phyloP scores from a whole-genome alignment of 2,797 vertebrate genomes.

The Enteromius fasciolatus region DNA sequence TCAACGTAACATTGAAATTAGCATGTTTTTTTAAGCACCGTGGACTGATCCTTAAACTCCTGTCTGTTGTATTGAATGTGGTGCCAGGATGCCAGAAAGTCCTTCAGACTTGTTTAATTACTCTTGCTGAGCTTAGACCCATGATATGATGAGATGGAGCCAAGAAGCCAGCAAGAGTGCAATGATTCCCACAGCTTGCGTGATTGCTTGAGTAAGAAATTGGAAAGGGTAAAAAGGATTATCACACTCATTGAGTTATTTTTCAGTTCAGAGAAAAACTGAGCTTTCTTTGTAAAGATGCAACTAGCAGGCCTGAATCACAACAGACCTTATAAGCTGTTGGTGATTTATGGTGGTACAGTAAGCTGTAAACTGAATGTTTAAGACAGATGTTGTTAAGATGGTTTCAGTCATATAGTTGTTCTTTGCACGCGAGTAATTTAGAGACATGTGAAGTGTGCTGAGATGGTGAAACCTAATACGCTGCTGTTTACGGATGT shows the following conservation, averaged over 20 bases:
- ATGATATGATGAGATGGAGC: slow-evolving; percentile 39
- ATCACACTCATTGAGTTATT: slow-evolving; percentile 37
- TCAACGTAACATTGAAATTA: not conserved
- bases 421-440: slow-evolving; percentile 16
- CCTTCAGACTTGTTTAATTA: slow-evolving; percentile 56
- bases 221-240: slow-evolving; percentile 21
- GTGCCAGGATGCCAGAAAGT: slow-evolving; percentile 37
- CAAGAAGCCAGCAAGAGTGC: slow-evolving; percentile 33
- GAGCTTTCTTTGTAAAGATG: slow-evolving; percentile 14
- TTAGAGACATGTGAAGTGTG: slow-evolving; percentile 19
- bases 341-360: not conserved
- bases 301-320: not conserved
- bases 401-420: not conserved
- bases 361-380: not conserved
- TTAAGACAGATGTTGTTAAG: not conserved
- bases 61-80: not conserved
- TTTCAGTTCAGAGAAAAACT: slow-evolving; percentile 20
- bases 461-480: slow-evolving; percentile 40
- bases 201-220: slow-evolving; percentile 38
- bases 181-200: slow-evolving; percentile 37
- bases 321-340: not conserved
- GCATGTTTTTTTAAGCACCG: slow-evolving; percentile 3
- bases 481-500: slow-evolving; percentile 19
- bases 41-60: not conserved
- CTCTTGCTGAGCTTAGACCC: slow-evolving; percentile 47